These are phyloP conservation scores for Metaphire vulgaris DNA, from an alignment of 1,140 invertebrate genomes.

Conservation along the genomic window DNA sequence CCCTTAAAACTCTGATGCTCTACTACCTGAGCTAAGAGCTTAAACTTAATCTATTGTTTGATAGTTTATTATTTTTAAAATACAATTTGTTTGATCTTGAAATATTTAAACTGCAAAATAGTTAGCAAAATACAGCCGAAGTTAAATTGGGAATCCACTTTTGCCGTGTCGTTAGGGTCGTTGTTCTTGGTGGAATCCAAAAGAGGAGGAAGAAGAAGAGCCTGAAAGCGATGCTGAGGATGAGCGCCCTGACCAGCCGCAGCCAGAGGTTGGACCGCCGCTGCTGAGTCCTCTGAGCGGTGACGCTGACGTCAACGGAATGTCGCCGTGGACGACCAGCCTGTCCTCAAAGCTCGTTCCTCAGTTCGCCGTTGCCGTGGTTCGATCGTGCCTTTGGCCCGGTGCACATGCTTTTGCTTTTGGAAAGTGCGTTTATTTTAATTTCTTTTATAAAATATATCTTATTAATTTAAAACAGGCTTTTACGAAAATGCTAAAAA, in stretches of 20 bases:
- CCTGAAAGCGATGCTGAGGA: conserved; percentile 53
- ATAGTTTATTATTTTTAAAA: no score
- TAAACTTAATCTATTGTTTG: no score
- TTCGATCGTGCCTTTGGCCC: conserved; percentile 52
- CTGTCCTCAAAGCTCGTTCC: conserved; percentile 47
- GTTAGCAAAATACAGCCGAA: no score
- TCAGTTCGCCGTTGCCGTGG: conserved; percentile 48
- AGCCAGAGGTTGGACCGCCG: conserved; percentile 63
- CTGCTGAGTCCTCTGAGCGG: conserved; percentile 58
- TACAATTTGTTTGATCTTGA: no score
- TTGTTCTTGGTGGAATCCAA: conserved; percentile 58
- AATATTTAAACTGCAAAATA: no score
- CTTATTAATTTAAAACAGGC: no score
- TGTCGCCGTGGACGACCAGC: conserved; percentile 62
- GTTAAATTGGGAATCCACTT: no score
- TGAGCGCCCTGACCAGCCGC: conserved; percentile 52
- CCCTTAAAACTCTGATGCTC: no score
- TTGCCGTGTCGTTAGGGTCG: no score
- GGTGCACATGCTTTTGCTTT: conserved; percentile 51
- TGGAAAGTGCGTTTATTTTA: conserved; percentile 44
- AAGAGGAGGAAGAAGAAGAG: conserved; percentile 54
- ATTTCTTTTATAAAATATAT: no score
- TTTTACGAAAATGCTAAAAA: no score
- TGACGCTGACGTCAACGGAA: conserved; percentile 54
- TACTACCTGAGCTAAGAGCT: no score